Conservation (phyloP, 2,113 vertebrate genomes). For the Percopsis transmontana region DNA sequence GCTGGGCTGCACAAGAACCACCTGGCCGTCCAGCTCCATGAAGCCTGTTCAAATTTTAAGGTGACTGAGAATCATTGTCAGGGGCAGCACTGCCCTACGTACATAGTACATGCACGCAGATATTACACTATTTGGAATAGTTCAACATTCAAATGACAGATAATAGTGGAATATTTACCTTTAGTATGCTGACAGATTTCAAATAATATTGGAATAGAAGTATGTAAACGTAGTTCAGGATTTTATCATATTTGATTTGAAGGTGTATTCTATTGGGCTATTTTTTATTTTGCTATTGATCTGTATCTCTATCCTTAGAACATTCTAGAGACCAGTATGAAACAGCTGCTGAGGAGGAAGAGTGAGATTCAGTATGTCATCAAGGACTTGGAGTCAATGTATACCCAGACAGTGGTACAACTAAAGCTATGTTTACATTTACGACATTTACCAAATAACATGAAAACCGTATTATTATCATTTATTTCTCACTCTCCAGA, state of each 20-base stretch:
- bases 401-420: conserved; percentile 68
- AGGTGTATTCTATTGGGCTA: too few relatives aligned
- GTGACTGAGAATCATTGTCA: conserved; percentile 39
- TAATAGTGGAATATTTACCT: too few relatives aligned
- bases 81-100: background rate
- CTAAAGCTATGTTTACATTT: background rate
- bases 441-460: background rate
- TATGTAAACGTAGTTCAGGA: background rate
- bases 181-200: too few relatives aligned
- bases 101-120: too few relatives aligned
- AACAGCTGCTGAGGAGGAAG: conserved; percentile 64
- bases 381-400: conserved; percentile 68
- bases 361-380: conserved; percentile 62
- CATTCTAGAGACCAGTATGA: conserved; percentile 58
- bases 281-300: too few relatives aligned
- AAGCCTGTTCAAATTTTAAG: conserved; percentile 70
- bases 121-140: too few relatives aligned
- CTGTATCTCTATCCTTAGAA: conserved; percentile 47
- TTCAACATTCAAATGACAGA: too few relatives aligned
- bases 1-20: conserved; percentile 73
- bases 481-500: conserved; percentile 40
- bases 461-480: background rate
- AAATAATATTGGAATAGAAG: too few relatives aligned
- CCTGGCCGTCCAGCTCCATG: conserved; percentile 59
- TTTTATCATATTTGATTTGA: background rate